Percentiles rank a stretch among this genome's conserved stretches.
Evolutionary conservation across 2,888 invertebrate genomes (phyloP).

Genomic region (Strigamia transsilvanica): DNA sequence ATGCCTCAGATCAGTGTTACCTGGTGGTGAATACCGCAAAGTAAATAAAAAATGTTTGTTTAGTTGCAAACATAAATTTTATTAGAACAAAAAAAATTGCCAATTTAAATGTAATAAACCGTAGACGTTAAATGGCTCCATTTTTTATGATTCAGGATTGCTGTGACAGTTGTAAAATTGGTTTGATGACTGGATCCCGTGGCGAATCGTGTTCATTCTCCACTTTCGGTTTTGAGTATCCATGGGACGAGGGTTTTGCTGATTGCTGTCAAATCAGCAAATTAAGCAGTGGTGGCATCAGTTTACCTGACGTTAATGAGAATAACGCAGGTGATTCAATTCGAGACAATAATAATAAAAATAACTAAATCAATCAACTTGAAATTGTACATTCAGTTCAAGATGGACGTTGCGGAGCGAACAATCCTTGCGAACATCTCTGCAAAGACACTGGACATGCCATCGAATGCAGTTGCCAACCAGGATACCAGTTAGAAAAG

Average conservation of each 20-base stretch:
- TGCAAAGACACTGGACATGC: constrained; percentile 76
- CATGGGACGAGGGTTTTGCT: constrained; percentile 71
- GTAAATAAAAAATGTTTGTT: constrained; percentile 55
- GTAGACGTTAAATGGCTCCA: constrained; percentile 13
- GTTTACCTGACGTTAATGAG: constrained; percentile 5
- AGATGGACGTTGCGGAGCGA: constrained; percentile 68
- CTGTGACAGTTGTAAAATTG: constrained; percentile 73
- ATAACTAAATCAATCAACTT: background rate
- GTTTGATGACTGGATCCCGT: constrained; percentile 70
- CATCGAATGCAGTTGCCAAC: constrained; percentile 75
- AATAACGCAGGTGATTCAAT: background rate
- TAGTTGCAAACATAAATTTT: background rate
- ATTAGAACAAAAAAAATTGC: background rate
- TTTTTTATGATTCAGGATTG: constrained; percentile 66
- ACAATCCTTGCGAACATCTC: constrained; percentile 78
- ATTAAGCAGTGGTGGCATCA: background rate
- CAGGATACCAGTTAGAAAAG: constrained; percentile 73
- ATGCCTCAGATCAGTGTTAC: constrained; percentile 51
- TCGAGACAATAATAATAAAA: background rate
- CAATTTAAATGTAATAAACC: constrained; percentile 5
- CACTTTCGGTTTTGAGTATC: constrained; percentile 68
- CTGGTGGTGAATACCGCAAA: constrained; percentile 59
- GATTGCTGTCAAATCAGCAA: constrained; percentile 68
- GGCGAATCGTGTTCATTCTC: constrained; percentile 68
- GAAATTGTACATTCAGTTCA: constrained; percentile 15